phyloP scores from a whole-genome alignment of 1,140 invertebrate species.

The Hyles vespertilio region DNA sequence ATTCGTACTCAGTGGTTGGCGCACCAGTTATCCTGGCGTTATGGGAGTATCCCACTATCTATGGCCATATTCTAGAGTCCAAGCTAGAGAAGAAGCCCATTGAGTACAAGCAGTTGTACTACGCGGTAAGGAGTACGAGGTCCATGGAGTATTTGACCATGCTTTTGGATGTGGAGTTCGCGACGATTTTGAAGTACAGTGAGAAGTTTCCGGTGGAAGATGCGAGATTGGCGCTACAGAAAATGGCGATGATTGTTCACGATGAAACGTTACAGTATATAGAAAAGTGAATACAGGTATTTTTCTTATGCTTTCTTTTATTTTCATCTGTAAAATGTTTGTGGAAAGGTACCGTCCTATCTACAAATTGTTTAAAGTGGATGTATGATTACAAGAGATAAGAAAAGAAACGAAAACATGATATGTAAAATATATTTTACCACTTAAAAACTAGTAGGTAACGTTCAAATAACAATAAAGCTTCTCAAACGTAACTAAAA shows the following conservation, averaged over 20 bases:
- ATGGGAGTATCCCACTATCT: constrained; percentile 81
- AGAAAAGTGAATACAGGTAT: constrained; percentile 33
- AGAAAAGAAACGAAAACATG: too few species aligned
- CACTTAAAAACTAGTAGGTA: too few species aligned
- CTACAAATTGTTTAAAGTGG: too few species aligned
- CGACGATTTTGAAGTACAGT: constrained; percentile 41
- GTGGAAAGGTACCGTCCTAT: too few species aligned
- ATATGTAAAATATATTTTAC: too few species aligned
- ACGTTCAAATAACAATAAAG: too few species aligned
- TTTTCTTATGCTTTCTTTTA: constrained; percentile 1
- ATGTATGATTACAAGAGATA: too few species aligned
- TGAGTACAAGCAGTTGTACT: constrained; percentile 54
- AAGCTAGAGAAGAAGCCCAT: constrained; percentile 50
- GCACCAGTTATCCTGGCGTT: constrained; percentile 87
- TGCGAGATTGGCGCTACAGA: constrained; percentile 52
- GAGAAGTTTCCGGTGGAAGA: constrained; percentile 54
- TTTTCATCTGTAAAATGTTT: too few species aligned
- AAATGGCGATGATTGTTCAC: constrained; percentile 58
- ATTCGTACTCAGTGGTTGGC: constrained; percentile 80
- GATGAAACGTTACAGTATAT: constrained; percentile 56
- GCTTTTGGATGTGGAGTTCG: constrained; percentile 55
- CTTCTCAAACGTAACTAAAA: too few species aligned
- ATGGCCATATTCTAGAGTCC: constrained; percentile 69
- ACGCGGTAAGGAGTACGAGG: constrained; percentile 53
- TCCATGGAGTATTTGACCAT: constrained; percentile 55